Percentiles rank a stretch among this genome's conserved stretches.
Evolutionary conservation across 2,113 vertebrate species (phyloP).

Genomic region (Odobenus rosmarus): DNA sequence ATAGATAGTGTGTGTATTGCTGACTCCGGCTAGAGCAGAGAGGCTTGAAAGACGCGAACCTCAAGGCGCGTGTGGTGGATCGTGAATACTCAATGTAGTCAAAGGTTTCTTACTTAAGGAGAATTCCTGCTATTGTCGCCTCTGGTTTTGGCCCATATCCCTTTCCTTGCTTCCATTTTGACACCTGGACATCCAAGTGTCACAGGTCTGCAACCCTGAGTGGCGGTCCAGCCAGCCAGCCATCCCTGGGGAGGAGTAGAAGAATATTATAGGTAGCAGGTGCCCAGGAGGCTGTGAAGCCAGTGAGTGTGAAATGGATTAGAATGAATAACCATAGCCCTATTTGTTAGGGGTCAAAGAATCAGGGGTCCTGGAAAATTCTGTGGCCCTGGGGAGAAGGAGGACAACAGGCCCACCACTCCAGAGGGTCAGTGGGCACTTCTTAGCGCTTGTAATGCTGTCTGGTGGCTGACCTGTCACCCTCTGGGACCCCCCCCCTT

Average conservation of each 20-base stretch:
- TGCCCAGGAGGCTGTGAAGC: not conserved
- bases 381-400: not conserved
- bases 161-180: not conserved
- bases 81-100: not conserved
- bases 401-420: not conserved
- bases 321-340: not conserved
- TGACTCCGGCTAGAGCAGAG: not conserved
- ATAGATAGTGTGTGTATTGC: not conserved
- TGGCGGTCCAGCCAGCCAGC: not conserved
- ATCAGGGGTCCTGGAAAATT: not conserved
- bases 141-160: not conserved
- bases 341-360: not conserved
- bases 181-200: not conserved
- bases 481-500: not conserved
- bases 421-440: not conserved
- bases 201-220: not conserved
- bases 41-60: not conserved
- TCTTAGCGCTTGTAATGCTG: not conserved
- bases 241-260: not conserved
- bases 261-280: not conserved
- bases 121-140: not conserved
- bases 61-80: not conserved
- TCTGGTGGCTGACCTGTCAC: not conserved
- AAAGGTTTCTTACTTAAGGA: not conserved
- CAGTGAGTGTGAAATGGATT: not conserved